Base-by-base conservation (phyloP, 2,113 vertebrate genomes). In the Nothoprocta pentlandii region DNA sequence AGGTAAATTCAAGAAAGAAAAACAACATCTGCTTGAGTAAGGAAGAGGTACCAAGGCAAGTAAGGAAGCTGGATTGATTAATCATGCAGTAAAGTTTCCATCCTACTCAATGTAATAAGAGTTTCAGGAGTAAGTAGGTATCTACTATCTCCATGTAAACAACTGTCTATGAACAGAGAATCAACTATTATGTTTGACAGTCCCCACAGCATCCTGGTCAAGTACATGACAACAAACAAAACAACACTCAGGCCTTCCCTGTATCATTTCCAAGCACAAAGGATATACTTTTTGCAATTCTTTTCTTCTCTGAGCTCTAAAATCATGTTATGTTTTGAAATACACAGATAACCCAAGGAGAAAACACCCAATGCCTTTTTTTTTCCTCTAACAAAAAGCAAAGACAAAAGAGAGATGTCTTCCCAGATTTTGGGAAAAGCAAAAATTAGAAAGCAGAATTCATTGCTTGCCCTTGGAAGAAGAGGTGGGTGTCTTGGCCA, bases 1-100 rank as follows among this genome's bases (percentile, higher is more conserved):
- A 76, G 76, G 79, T 59, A 20, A 46, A 68, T n/a, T 53, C 7
- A 47, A 54, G 26, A 42, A 51, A 62, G 53, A 88, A 87, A 61
- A 1, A 2, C 11, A 64, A 44, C 0, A 0, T 10, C 11, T 77
- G 25, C 22, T 83, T 74, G 23, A 17, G 85, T 16, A 67, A 77
- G 25, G 41, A 32, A 90, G 36, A 20, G 73, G 5, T 9, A 16
- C 16, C 56, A 62, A 42, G 17, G 71, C 7, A 85, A n/a, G 17
- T 71, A 59, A 71, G 36, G 46, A 66, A 53, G 68, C 47, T n/a
- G 9, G 36, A 39, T 39, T 39, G 16, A 62, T 63, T 87, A 74
- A 74, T 17, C 2, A 3, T 15, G 3, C 42, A 26, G 56, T 30
- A 54, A 63, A 26, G 9, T 7, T 44, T 53, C 20, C 2, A 2